These are phyloP conservation scores for Ceratotherium simum DNA, from an alignment of 2,113 vertebrate species.

Conservation along the genomic window DNA sequence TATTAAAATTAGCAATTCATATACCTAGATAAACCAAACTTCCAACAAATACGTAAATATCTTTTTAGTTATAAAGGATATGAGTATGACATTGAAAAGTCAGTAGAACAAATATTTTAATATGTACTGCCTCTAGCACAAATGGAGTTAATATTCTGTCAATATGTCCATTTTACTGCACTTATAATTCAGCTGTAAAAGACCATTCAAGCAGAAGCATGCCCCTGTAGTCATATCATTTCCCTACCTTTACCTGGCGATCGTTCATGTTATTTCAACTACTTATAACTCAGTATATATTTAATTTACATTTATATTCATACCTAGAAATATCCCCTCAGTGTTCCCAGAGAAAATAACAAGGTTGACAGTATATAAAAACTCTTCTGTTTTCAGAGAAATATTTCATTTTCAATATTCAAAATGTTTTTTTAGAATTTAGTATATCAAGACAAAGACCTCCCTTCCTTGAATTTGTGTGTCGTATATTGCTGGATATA, in stretches of 20 bases:
- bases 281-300: background rate
- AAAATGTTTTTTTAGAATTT: background rate
- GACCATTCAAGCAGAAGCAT: background rate
- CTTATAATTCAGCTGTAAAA: background rate
- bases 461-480: background rate
- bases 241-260: background rate
- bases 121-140: background rate
- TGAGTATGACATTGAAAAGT: slow-evolving; percentile 62
- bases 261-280: background rate
- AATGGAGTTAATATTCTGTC: slow-evolving; percentile 57
- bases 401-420: background rate
- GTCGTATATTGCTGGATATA: background rate
- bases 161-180: slow-evolving; percentile 35
- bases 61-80: slow-evolving; percentile 55
- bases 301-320: slow-evolving; percentile 20
- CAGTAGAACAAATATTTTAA: slow-evolving; percentile 67
- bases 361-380: background rate
- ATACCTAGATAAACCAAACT: slow-evolving; percentile 69
- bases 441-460: background rate
- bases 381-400: background rate
- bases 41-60: slow-evolving; percentile 62
- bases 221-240: background rate
- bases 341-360: background rate
- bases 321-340: background rate
- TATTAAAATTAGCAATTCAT: slow-evolving; percentile 77